phyloP scores from a whole-genome alignment of 2,113 vertebrate species.

The Falcunculus frontatus region DNA sequence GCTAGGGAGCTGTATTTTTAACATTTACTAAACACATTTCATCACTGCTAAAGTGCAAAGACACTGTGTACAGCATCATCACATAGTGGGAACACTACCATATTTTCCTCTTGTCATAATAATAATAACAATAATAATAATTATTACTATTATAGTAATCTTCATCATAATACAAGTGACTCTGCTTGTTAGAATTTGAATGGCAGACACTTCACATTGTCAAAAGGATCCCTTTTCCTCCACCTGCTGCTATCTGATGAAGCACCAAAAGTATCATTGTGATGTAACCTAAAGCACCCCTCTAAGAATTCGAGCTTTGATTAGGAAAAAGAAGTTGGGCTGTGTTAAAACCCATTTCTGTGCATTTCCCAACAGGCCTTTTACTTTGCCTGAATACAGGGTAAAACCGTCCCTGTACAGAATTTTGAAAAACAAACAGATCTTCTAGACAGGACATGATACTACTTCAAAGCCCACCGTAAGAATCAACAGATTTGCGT shows the following conservation, averaged over 20 bases:
- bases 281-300: not conserved
- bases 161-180: not conserved
- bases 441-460: not conserved
- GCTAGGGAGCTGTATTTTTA: not conserved
- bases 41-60: not conserved
- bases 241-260: not conserved
- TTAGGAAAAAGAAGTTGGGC: not conserved
- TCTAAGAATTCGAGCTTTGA: not conserved
- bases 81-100: not conserved
- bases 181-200: not conserved
- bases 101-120: not conserved
- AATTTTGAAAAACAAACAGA: not conserved
- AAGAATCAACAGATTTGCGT: not conserved
- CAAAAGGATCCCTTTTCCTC: not conserved
- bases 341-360: not conserved
- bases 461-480: not conserved
- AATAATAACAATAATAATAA: not conserved
- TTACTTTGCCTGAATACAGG: not conserved
- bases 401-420: not conserved
- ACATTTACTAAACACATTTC: not conserved
- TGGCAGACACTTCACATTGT: not conserved
- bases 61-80: not conserved
- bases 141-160: not conserved
- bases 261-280: not conserved
- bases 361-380: not conserved